Percentiles rank a stretch among this genome's conserved stretches.
phyloP scores from a whole-genome alignment of 2,888 invertebrate species.

The Scelioninae gen. 1 region DNA sequence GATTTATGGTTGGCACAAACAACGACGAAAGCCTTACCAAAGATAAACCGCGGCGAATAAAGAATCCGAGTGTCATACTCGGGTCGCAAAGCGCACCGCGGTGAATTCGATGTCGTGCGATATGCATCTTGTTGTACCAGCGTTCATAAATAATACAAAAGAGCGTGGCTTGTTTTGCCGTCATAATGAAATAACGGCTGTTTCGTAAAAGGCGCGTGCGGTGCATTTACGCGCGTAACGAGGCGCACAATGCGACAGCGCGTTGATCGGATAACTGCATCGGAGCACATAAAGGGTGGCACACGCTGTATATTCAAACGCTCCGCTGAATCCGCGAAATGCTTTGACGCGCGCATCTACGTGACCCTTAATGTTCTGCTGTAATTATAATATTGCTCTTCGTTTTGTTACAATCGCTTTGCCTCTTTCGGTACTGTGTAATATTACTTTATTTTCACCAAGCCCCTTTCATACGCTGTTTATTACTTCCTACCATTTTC shows the following conservation, averaged over 20 bases:
- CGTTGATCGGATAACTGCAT: slow-evolving; percentile 57
- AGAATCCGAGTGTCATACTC: slow-evolving; percentile 33
- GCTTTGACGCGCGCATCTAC: slow-evolving; percentile 44
- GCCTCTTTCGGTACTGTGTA: no score
- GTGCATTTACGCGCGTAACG: slow-evolving; percentile 58
- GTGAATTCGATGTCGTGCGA: no score
- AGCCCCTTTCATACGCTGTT: no score
- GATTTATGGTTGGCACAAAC: no score
- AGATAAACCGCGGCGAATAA: slow-evolving; percentile 20
- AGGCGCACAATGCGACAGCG: slow-evolving; percentile 64
- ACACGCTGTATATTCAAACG: slow-evolving; percentile 35
- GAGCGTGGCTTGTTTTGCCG: slow-evolving; percentile 42
- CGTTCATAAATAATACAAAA: slow-evolving; percentile 65
- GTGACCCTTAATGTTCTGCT: slow-evolving; percentile 17
- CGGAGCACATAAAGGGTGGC: slow-evolving; percentile 47
- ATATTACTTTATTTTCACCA: no score
- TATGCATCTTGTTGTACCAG: no score
- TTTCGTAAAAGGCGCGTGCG: slow-evolving; percentile 56
- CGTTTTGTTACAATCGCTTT: not conserved
- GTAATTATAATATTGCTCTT: slow-evolving; percentile 24
- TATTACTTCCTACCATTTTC: no score
- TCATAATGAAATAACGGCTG: slow-evolving; percentile 62
- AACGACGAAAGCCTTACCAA: not conserved
- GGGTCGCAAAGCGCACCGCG: slow-evolving; percentile 38
- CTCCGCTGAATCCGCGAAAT: slow-evolving; percentile 44